Conservation (phyloP, 2,113 vertebrate genomes). For the Etia nguti region DNA sequence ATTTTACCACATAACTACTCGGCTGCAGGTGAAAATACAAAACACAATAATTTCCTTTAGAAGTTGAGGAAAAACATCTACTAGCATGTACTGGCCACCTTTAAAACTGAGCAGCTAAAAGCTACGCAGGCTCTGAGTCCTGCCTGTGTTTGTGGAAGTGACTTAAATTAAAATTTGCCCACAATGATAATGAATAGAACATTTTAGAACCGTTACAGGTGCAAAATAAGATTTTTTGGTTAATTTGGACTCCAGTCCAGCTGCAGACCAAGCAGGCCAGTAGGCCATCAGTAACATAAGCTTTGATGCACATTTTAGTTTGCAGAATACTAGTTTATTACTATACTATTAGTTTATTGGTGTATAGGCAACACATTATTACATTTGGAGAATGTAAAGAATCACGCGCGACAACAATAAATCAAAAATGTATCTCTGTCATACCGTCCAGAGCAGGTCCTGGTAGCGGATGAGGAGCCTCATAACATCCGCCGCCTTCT, state of each 20-base stretch:
- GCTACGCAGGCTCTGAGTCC: not conserved
- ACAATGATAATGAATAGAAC: not conserved
- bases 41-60: not conserved
- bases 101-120: not conserved
- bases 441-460: slow-evolving; percentile 87
- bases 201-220: not conserved
- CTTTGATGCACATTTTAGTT: not conserved
- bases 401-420: not conserved
- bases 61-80: not conserved
- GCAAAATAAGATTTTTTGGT: not conserved
- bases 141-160: not conserved
- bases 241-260: not conserved
- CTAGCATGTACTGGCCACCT: too few species aligned
- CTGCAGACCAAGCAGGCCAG: not conserved
- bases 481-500: slow-evolving; percentile 82
- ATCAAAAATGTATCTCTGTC: not conserved
- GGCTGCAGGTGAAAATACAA: not conserved
- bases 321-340: not conserved
- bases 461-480: slow-evolving; percentile 85
- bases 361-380: not conserved
- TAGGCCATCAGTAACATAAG: not conserved
- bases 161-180: accelerated
- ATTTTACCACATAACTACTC: not conserved
- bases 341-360: accelerated
- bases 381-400: not conserved